Evolutionary conservation across 1,140 invertebrate genomes (phyloP), one percentile per base, ranked within the genome.

Genomic region (Eupeodes corollae): DNA sequence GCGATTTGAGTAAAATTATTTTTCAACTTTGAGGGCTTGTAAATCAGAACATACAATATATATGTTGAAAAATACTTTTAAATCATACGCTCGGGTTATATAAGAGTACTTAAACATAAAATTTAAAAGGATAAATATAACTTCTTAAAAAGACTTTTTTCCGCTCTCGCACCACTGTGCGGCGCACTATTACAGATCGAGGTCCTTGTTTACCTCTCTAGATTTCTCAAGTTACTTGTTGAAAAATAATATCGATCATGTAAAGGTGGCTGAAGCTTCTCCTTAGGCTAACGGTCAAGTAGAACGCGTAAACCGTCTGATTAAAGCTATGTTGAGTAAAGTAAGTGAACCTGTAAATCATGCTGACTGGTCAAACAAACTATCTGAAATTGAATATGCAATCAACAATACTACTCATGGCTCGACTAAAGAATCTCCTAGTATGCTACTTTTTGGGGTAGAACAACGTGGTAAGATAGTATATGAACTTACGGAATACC

Each of bases 161-260:
- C n/a, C n/a, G n/a, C n/a, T n/a, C n/a, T n/a, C n/a, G n/a, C n/a
- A n/a, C n/a, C n/a, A n/a, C n/a, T n/a, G n/a, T n/a, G n/a, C n/a
- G 11, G 10, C 12, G 47, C 14, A 50, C 62, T 16, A 51, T 62
- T 10, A 53, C 49, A 8, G 56, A 62, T 51, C 48, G 58, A 42
- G 59, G 58, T 32, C 52, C 53, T 15, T 44, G 38, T 63, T 61
- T 43, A 60, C 50, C 10, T 58, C 57, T 21, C 10, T 31, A 6
- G 54, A 58, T n/a, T 58, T 59, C 50, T 30, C 44, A n/a, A 42
- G 52, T 11, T 56, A 51, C 41, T 13, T 52, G 3, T 9, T 12
- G 3, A 19, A 52, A 14, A 42, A 51, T 21, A 45, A 52, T 39
- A 49, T 51, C n/a, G 33, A 49, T 5, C 49, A 54, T 39, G 32